A percentile compares a stretch with the other conserved stretches of the same genome.
These are phyloP conservation scores for Hystrix cristata DNA, from an alignment of 2,113 vertebrate genomes.

Conservation along the genomic window DNA sequence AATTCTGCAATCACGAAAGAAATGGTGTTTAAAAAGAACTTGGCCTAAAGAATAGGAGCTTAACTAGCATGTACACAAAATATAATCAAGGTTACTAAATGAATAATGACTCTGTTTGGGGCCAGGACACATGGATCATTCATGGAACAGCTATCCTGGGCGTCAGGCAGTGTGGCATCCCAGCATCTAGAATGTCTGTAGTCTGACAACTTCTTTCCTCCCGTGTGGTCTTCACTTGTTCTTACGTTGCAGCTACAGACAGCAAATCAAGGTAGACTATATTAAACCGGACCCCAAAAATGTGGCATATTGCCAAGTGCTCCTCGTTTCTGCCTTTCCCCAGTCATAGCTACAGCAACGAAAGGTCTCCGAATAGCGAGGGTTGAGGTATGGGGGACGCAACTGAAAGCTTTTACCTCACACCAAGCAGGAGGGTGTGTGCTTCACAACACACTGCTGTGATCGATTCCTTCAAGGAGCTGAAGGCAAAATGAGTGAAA, in stretches of 20 bases:
- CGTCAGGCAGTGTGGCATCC: not conserved
- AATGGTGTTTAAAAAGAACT: slow-evolving; percentile 10
- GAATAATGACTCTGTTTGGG: not conserved
- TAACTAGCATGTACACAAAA: not conserved
- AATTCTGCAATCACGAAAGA: not conserved
- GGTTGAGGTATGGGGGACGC: not conserved
- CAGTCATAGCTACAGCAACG: not conserved
- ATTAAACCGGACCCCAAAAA: not conserved
- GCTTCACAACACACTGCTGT: slow-evolving; percentile 37
- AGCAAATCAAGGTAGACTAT: not conserved
- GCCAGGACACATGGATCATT: not conserved
- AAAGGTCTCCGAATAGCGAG: not conserved
- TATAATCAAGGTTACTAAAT: not conserved
- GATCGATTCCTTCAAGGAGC: slow-evolving; percentile 56
- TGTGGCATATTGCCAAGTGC: not conserved
- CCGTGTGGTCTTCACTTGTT: not conserved
- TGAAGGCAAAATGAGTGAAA: slow-evolving; percentile 61
- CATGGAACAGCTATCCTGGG: not conserved
- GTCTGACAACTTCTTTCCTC: not conserved
- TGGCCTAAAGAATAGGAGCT: not conserved
- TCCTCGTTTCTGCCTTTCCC: not conserved
- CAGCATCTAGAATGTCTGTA: not conserved
- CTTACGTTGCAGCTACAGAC: not conserved
- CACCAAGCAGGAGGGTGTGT: not conserved
- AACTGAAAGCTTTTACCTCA: not conserved